A percentile compares a stretch with the other conserved stretches of the same genome.
Conservation (phyloP, 2,888 invertebrate genomes). For the Agrochola lota region DNA sequence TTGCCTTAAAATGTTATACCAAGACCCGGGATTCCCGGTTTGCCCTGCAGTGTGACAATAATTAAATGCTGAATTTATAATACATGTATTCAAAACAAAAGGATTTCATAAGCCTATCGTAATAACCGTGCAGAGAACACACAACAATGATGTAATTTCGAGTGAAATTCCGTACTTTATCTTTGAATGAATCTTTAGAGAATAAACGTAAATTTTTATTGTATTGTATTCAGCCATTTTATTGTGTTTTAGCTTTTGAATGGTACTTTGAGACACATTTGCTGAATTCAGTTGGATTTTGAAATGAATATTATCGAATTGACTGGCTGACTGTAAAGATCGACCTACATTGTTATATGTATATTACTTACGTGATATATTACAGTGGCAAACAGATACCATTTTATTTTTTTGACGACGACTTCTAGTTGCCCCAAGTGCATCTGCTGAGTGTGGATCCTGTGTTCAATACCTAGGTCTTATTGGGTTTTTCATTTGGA, state of each 20-base stretch:
- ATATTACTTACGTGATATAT: too few relatives aligned
- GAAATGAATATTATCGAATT: background rate
- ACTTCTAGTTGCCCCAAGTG: too few relatives aligned
- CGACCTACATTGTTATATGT: too few relatives aligned
- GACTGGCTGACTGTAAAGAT: background rate
- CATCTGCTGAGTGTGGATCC: too few relatives aligned
- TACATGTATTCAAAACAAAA: background rate
- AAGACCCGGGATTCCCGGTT: too few relatives aligned
- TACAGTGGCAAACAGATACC: too few relatives aligned
- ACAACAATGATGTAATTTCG: background rate
- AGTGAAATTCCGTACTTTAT: background rate
- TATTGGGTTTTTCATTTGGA: too few relatives aligned
- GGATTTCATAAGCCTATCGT: background rate
- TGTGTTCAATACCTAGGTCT: background rate
- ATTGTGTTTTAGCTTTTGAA: conserved; percentile 6
- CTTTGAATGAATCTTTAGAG: conserved; percentile 15
- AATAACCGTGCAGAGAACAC: background rate
- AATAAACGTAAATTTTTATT: background rate
- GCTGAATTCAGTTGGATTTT: background rate
- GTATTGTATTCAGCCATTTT: background rate
- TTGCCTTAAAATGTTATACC: too few relatives aligned
- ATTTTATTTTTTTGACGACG: too few relatives aligned
- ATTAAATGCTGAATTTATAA: too few relatives aligned
- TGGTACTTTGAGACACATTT: background rate
- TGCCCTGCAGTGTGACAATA: background rate